Evolutionary conservation across 2,797 vertebrate genomes (phyloP).

Genomic region (Lophius americanus): DNA sequence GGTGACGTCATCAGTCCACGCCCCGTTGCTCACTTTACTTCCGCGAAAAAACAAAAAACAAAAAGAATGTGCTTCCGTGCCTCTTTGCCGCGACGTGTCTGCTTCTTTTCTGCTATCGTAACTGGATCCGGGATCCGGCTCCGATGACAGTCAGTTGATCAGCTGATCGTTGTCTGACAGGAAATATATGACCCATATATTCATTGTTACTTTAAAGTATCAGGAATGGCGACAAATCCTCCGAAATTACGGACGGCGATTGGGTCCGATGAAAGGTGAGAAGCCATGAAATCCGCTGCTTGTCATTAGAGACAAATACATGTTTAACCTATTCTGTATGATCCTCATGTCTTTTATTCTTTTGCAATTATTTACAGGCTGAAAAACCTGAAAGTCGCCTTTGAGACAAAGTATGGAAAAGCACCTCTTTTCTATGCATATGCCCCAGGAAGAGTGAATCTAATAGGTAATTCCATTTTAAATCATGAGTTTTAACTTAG

Average conservation of each 20-base stretch:
- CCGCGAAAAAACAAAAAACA: neutral
- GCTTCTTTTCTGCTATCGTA: neutral
- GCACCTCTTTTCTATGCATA: conserved; percentile 90
- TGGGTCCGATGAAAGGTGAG: conserved; percentile 73
- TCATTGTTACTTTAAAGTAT: conserved; percentile 2
- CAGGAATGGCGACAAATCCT: conserved; percentile 70
- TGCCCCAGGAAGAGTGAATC: conserved; percentile 96
- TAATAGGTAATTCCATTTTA: conserved; percentile 90
- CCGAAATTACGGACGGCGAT: conserved; percentile 62
- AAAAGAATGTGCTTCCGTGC: neutral
- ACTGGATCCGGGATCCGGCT: conserved; percentile 27
- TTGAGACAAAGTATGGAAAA: conserved; percentile 88
- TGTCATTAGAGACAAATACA: neutral
- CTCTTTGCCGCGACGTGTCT: neutral
- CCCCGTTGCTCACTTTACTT: too few species aligned
- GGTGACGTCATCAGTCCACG: neutral
- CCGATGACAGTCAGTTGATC: conserved; percentile 71
- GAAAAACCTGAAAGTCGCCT: conserved; percentile 87
- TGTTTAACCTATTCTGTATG: neutral
- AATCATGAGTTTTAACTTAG: neutral
- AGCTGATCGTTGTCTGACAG: neutral
- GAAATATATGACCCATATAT: neutral
- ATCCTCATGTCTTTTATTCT: neutral
- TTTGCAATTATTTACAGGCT: conserved; percentile 82
- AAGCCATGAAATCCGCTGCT: neutral